These are phyloP conservation scores for Magallana angulata DNA, from an alignment of 1,140 invertebrate genomes.

Conservation along the genomic window DNA sequence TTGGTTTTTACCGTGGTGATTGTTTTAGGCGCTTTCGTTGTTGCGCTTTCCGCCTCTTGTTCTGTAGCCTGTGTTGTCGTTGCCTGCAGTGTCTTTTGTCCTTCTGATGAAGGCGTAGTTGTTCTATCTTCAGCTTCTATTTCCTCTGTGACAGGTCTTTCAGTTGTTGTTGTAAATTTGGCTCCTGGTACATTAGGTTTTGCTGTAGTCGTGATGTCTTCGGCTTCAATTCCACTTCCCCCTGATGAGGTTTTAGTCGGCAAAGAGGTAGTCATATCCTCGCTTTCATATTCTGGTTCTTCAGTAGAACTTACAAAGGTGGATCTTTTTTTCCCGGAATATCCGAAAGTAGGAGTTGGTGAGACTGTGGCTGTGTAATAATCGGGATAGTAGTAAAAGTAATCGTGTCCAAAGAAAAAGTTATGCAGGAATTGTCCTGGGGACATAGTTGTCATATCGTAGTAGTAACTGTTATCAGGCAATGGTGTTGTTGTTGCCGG, in stretches of 20 bases:
- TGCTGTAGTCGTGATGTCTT: neutral
- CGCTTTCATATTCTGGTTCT: constrained; percentile 6
- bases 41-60: neutral
- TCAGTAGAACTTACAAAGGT: neutral
- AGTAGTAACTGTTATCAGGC: neutral
- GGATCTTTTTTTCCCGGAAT: neutral
- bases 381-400: neutral
- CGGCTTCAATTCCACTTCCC: neutral
- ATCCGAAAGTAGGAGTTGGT: neutral
- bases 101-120: neutral
- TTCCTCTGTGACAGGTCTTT: neutral
- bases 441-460: neutral
- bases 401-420: too few relatives aligned
- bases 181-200: neutral
- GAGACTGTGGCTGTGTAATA: neutral
- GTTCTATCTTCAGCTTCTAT: neutral
- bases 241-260: neutral
- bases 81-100: neutral
- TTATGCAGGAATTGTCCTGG: neutral
- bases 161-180: neutral
- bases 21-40: neutral
- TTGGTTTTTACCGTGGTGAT: neutral
- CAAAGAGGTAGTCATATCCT: neutral
- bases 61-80: neutral
- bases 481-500: neutral